Percentiles rank a stretch among this genome's conserved stretches.
These are phyloP conservation scores for Acronicta alni DNA, from an alignment of 2,888 invertebrate species.

Conservation along the genomic window DNA sequence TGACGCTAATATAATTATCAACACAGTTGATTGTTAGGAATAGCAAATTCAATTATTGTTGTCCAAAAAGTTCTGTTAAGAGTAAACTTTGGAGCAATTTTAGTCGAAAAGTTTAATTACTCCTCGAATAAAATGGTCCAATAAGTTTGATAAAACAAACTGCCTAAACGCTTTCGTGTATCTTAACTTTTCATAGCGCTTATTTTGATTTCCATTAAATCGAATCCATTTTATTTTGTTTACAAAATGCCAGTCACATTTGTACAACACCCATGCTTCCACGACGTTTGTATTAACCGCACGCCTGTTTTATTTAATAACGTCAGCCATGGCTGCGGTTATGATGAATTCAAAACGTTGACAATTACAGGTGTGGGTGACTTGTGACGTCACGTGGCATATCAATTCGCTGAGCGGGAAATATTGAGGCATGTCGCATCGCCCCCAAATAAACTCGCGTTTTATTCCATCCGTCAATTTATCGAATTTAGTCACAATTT, in stretches of 20 bases:
- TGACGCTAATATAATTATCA: background rate
- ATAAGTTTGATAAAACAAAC: constrained; percentile 43
- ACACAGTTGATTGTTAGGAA: constrained; percentile 1
- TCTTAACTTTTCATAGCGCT: constrained; percentile 20
- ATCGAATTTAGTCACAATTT: constrained; percentile 65
- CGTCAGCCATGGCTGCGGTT: constrained; percentile 39
- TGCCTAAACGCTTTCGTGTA: constrained; percentile 7
- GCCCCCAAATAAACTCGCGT: constrained; percentile 41
- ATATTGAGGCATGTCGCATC: constrained; percentile 49
- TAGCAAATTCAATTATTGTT: constrained; percentile 32
- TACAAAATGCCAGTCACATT: constrained; percentile 6
- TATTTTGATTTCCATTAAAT: constrained; percentile 21
- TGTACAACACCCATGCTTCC: background rate
- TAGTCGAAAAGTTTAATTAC: constrained; percentile 36
- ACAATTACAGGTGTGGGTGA: constrained; percentile 68
- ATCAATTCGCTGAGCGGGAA: constrained; percentile 50
- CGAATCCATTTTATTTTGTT: constrained; percentile 46
- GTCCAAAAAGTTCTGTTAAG: constrained; percentile 4
- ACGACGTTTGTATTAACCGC: constrained; percentile 37
- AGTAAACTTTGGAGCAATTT: constrained; percentile 17
- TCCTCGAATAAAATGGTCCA: constrained; percentile 44
- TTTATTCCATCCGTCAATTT: constrained; percentile 62
- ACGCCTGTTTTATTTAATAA: constrained; percentile 70
- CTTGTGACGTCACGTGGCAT: constrained; percentile 51
- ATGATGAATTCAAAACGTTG: constrained; percentile 62